A percentile compares a stretch with the other conserved stretches of the same genome.
phyloP scores from a whole-genome alignment of 2,797 vertebrate genomes.

The Lophius americanus region DNA sequence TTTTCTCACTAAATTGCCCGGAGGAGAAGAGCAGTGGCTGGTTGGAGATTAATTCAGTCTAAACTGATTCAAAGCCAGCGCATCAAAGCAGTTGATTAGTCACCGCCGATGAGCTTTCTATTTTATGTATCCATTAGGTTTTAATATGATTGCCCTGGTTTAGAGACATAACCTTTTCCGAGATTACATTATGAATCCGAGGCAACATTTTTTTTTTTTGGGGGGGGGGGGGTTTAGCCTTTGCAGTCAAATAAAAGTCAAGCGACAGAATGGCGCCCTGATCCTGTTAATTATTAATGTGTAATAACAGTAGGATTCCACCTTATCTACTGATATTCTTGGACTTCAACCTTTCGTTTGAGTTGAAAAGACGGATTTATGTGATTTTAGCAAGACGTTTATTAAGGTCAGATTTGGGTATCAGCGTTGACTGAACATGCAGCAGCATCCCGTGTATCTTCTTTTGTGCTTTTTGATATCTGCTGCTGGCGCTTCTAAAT shows the following conservation, averaged over 20 bases:
- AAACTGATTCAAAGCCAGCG: conserved; percentile 80
- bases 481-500: no score
- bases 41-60: conserved; percentile 81
- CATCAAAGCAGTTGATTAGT: conserved; percentile 83
- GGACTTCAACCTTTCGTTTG: not conserved
- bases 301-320: conserved; percentile 34
- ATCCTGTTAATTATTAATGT: conserved; percentile 50
- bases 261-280: conserved; percentile 27
- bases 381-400: no score
- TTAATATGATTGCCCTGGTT: conserved; percentile 81
- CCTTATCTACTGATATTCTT: conserved; percentile 27
- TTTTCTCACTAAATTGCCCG: conserved; percentile 83
- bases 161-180: conserved; percentile 75
- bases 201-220: conserved; percentile 35
- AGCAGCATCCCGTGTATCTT: no score
- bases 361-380: no score
- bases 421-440: no score
- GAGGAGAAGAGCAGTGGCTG: conserved; percentile 74
- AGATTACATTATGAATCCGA: conserved; percentile 80
- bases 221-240: conserved; percentile 45
- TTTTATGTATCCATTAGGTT: conserved; percentile 82
- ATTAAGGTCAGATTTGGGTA: no score
- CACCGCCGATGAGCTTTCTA: conserved; percentile 81
- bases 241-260: conserved; percentile 62
- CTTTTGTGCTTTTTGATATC: no score